These are phyloP conservation scores for Brachionus rotundiformis DNA, from an alignment of 1,140 invertebrate genomes.

Conservation along the genomic window DNA sequence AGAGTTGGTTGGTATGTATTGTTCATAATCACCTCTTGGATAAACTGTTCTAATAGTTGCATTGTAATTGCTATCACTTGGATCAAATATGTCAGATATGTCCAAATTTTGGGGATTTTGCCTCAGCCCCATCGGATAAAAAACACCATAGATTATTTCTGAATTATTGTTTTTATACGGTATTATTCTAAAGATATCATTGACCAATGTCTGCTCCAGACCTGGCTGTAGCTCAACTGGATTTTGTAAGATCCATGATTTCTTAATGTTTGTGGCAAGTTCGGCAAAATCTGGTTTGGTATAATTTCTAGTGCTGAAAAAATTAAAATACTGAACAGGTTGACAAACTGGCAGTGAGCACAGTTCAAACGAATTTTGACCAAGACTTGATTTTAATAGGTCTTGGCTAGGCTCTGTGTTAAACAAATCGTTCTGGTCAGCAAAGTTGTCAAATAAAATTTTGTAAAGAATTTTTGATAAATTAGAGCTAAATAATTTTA, in stretches of 20 bases:
- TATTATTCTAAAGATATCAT: neutral
- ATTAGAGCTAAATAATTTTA: neutral
- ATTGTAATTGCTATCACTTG: slow-evolving; percentile 7
- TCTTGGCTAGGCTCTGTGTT: neutral
- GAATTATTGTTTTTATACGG: slow-evolving; percentile 14
- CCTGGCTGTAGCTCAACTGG: neutral
- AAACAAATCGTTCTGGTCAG: slow-evolving; percentile 39
- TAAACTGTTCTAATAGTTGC: neutral
- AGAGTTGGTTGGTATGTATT: neutral
- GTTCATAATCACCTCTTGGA: neutral
- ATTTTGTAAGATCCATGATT: neutral
- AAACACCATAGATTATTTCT: slow-evolving; percentile 8
- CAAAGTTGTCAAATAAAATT: slow-evolving; percentile 6
- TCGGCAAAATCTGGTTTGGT: neutral
- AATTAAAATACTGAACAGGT: slow-evolving; percentile 8
- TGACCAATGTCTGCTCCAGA: neutral
- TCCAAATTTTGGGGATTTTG: slow-evolving; percentile 32
- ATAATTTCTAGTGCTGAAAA: neutral
- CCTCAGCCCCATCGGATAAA: neutral
- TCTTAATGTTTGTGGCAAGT: neutral
- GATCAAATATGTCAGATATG: slow-evolving; percentile 6
- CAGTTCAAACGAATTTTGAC: neutral
- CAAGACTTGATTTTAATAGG: neutral
- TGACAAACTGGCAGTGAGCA: neutral
- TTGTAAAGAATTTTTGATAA: neutral